phyloP scores from a whole-genome alignment of 2,888 invertebrate genomes.

The Heliconius ethilla region DNA sequence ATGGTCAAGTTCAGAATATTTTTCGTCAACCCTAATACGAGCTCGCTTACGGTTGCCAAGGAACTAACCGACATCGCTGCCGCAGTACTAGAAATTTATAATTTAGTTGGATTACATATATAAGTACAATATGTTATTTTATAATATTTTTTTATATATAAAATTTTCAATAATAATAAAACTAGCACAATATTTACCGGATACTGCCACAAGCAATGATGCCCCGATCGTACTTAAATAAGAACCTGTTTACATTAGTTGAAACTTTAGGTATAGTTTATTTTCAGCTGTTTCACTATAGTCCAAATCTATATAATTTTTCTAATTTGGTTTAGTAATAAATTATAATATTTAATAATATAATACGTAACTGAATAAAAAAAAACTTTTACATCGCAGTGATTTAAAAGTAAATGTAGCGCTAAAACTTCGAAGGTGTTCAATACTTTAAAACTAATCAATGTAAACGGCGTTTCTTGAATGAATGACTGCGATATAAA shows the following conservation, averaged over 20 bases:
- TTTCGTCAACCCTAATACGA: constrained; percentile 7
- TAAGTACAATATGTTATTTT: constrained; percentile 73
- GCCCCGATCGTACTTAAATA: constrained; percentile 30
- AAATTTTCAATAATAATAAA: constrained; percentile 28
- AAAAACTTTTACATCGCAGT: constrained; percentile 43
- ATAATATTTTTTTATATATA: constrained; percentile 45
- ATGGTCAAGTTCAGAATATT: background rate
- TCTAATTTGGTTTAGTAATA: constrained; percentile 27
- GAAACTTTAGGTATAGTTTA: constrained; percentile 31
- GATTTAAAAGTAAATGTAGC: constrained; percentile 39
- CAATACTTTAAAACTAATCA: constrained; percentile 44
- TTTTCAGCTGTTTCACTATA: constrained; percentile 37
- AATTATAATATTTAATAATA: constrained; percentile 1
- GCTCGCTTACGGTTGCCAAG: constrained; percentile 54
- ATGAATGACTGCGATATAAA: constrained; percentile 43
- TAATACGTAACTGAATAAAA: constrained; percentile 37
- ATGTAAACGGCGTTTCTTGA: constrained; percentile 35
- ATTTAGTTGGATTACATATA: constrained; percentile 75
- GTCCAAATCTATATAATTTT: constrained; percentile 36
- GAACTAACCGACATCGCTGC: constrained; percentile 48
- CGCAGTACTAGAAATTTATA: constrained; percentile 66
- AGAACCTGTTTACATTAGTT: constrained; percentile 31
- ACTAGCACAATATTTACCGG: constrained; percentile 20
- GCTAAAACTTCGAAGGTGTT: constrained; percentile 43
- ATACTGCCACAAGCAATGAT: constrained; percentile 41